Percentiles rank a stretch among this genome's conserved stretches.
Conservation (phyloP, 2,113 vertebrate species). For the Porphyrio hochstetteri region DNA sequence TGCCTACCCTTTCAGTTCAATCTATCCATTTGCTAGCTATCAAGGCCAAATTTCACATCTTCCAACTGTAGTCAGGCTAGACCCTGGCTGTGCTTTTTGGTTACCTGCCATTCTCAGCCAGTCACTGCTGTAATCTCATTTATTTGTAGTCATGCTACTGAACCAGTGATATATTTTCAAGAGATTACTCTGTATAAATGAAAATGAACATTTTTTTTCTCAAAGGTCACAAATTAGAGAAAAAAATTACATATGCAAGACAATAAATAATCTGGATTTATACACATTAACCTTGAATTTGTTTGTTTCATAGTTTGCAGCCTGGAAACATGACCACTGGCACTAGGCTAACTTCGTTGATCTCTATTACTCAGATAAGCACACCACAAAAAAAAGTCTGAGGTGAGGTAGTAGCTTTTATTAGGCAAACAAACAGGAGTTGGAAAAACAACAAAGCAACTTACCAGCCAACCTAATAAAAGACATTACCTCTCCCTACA, state of each 20-base stretch:
- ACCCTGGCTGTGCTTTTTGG: background rate
- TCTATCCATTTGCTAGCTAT: background rate
- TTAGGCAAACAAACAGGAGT: background rate
- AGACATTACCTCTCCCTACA: slow-evolving; percentile 16
- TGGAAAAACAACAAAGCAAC: slow-evolving; percentile 21
- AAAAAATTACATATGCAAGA: background rate
- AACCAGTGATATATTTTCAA: background rate
- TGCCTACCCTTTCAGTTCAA: background rate
- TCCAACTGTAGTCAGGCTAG: background rate
- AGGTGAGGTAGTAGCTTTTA: slow-evolving; percentile 14
- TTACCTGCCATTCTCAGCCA: background rate
- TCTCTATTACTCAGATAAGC: background rate
- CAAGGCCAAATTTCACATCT: background rate
- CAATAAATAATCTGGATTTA: background rate
- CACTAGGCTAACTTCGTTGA: background rate
- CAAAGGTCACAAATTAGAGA: background rate
- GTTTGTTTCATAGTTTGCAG: background rate
- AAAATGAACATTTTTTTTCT: background rate
- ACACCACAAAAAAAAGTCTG: background rate
- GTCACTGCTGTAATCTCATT: background rate
- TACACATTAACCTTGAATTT: background rate
- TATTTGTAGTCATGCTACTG: background rate
- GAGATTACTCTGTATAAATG: background rate
- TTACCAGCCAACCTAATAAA: slow-evolving; percentile 32
- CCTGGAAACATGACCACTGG: background rate